Conservation (phyloP, 2,797 vertebrate genomes). For the Ctenochaetus hawaiiensis region DNA sequence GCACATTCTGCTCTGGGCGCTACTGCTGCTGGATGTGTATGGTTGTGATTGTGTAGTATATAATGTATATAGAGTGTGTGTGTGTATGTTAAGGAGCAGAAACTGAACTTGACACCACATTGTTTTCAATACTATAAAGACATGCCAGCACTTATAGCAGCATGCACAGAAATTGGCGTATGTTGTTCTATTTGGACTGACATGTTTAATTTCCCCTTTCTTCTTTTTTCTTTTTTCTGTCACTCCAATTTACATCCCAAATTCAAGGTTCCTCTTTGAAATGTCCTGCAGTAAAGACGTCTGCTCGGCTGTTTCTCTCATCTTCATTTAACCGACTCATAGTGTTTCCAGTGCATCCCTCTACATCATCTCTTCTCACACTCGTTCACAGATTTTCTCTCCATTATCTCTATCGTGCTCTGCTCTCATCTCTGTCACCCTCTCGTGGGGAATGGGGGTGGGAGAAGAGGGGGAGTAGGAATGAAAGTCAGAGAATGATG, state of each 20-base stretch:
- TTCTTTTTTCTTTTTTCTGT: neutral
- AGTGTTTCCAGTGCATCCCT: slow-evolving; percentile 28
- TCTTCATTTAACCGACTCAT: slow-evolving; percentile 49
- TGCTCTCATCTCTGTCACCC: slow-evolving; percentile 74
- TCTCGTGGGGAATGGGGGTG: slow-evolving; percentile 73
- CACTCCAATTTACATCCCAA: slow-evolving; percentile 9
- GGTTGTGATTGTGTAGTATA: slow-evolving; percentile 29
- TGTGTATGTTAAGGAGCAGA: neutral
- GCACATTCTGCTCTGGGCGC: slow-evolving; percentile 58
- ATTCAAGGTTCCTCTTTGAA: slow-evolving; percentile 36
- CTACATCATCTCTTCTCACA: slow-evolving; percentile 46
- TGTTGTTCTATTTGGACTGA: slow-evolving; percentile 9
- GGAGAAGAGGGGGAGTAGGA: slow-evolving; percentile 58
- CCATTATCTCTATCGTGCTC: slow-evolving; percentile 66
- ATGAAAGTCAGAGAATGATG: slow-evolving; percentile 54
- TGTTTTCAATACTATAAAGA: slow-evolving; percentile 30
- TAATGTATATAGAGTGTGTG: neutral
- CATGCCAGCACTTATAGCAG: slow-evolving; percentile 6
- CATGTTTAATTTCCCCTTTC: neutral
- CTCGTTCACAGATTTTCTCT: slow-evolving; percentile 71
- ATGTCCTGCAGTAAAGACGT: slow-evolving; percentile 23
- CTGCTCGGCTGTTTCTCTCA: slow-evolving; percentile 51
- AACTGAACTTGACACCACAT: slow-evolving; percentile 34
- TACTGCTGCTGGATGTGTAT: slow-evolving; percentile 50
- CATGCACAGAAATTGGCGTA: neutral